Base-by-base conservation (phyloP, 2,797 vertebrate species). In the Varecia variegata region DNA sequence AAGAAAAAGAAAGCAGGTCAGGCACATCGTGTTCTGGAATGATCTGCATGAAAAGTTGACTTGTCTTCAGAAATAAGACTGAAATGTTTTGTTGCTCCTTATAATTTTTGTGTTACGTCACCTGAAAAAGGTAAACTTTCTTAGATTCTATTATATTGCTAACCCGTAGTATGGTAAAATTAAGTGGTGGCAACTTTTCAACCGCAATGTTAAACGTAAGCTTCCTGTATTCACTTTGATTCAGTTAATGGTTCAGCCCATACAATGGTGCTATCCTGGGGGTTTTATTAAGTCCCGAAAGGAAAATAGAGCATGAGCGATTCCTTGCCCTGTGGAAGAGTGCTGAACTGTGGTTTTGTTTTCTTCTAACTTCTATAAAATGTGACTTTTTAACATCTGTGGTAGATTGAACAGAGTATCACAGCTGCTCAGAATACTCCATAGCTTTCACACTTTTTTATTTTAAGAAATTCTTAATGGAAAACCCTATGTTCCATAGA, bases 361-460 rank as follows among this genome's bases (percentile, higher is more conserved):
- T 89, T 80, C 54, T 60, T 81, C 76, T 35, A 52, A 74, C 88
- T 56, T 91, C 73, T 88, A 47, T 92, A 68, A 87, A 89, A 70
- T 95, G 92, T 92, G 93, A 50, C 67, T 70, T 79, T 81, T 67
- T 45, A 11, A 83, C 30, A 52, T 68, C 70, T 92, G 9, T 90
- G 92, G 65, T 86, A n/a, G 74, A 68, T 60, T 32, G 45, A 74
- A 93, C 54, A 68, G 62, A 92, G 5, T 74, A 27, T 79, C 1
- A 40, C 14, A 52, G 76, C 86, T 97, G 81, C 43, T 4, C 52
- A 85, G 84, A 91, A 21, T 38, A 43, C 50, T 58, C 43, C 27
- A 58, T 74, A 65, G 0, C 91, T 98, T 94, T 85, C 27, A 74
- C 13, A 90, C 92, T 52, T 83, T 97, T 86, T 94, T 50, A 92